phyloP scores from a whole-genome alignment of 2,113 vertebrate species.

The Tympanuchus pallidicinctus region DNA sequence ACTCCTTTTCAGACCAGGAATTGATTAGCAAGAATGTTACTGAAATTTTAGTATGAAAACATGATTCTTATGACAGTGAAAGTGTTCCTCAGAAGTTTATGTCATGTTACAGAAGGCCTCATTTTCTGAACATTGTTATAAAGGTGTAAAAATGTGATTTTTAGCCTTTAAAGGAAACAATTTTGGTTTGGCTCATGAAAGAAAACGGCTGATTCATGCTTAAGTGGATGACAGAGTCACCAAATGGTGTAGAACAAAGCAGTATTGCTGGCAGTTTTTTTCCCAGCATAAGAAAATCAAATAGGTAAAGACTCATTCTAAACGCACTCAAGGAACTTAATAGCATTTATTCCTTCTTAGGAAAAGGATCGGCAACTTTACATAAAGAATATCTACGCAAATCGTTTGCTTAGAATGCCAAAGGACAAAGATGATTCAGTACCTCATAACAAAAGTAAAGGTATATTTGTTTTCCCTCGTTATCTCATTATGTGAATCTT shows the following conservation, averaged over 20 bases:
- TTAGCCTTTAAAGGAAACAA: background rate
- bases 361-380: slow-evolving; percentile 78
- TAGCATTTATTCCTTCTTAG: slow-evolving; percentile 46
- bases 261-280: background rate
- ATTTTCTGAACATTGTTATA: background rate
- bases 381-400: slow-evolving; percentile 80
- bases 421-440: slow-evolving; percentile 43
- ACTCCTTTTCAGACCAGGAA: background rate
- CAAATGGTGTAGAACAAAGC: background rate
- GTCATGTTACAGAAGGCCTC: background rate
- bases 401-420: slow-evolving; percentile 66
- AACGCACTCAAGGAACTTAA: background rate
- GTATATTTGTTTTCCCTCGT: background rate
- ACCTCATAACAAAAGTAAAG: slow-evolving; percentile 49
- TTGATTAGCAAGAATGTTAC: background rate
- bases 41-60: background rate
- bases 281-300: background rate
- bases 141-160: background rate
- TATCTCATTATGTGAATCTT: background rate
- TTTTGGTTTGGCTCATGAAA: background rate
- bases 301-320: background rate
- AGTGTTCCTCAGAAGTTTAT: background rate
- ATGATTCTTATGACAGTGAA: background rate
- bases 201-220: background rate
- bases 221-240: background rate